phyloP scores from a whole-genome alignment of 2,888 invertebrate genomes.

The Azorinus chamasolen region DNA sequence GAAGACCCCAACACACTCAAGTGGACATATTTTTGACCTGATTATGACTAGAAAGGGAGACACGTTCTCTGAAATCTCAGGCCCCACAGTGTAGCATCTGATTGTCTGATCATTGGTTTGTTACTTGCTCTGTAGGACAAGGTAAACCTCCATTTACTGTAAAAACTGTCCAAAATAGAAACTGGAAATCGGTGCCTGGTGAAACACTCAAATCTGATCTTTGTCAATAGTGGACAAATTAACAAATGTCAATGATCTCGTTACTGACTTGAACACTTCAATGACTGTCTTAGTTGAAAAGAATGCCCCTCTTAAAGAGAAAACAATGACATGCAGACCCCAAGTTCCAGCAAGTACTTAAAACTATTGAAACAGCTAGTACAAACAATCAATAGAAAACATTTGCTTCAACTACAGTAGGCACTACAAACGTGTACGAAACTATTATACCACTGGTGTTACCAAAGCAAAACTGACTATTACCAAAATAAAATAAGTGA shows the following conservation, averaged over 20 bases:
- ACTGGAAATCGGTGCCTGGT: conserved; percentile 42
- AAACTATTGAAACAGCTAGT: conserved; percentile 32
- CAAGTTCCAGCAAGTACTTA: conserved; percentile 41
- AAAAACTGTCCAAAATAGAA: too few relatives aligned
- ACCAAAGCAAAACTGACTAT: too few relatives aligned
- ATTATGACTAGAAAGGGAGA: conserved; percentile 19
- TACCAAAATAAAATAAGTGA: too few relatives aligned
- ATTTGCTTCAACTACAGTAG: conserved; percentile 33
- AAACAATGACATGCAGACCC: conserved; percentile 27
- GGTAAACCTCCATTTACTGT: conserved; percentile 22
- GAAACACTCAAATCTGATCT: conserved; percentile 17
- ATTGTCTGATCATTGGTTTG: conserved; percentile 41
- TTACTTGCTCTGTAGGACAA: conserved; percentile 30
- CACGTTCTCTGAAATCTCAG: conserved; percentile 3
- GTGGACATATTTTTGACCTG: conserved; percentile 11
- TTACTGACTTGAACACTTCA: conserved; percentile 27
- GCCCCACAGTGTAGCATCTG: conserved; percentile 7
- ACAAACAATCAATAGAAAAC: conserved; percentile 32
- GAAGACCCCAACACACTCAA: conserved; percentile 5
- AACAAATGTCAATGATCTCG: conserved; percentile 30
- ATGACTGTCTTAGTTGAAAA: conserved; percentile 26
- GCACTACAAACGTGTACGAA: too few relatives aligned
- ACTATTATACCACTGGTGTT: too few relatives aligned
- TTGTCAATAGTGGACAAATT: conserved; percentile 7
- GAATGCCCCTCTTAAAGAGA: conserved; percentile 38